Evolutionary conservation across 2,113 vertebrate species (phyloP), one percentile per base, ranked within the genome.

Genomic region (Rhinichthys klamathensis): DNA sequence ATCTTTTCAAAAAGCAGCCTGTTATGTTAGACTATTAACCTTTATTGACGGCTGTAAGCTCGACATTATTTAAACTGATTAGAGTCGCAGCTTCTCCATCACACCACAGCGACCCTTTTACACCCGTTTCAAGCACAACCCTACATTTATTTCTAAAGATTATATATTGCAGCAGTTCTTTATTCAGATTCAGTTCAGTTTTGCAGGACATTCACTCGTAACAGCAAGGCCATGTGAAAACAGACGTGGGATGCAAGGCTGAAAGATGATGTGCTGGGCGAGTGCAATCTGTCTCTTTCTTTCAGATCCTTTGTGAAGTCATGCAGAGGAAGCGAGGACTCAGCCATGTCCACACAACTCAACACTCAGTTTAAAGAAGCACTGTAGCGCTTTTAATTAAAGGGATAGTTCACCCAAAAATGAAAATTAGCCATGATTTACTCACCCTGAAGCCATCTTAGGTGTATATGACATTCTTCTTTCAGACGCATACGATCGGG

Each of bases 31-130:
- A 84, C 69, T 82, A 90, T 93, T 93, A 91, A 92, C 91, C 91
- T 91, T 82, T 67, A 82, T 90, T 84, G 88, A 65, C 74, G 61
- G 76, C 65, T 80, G 78, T 76, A 90, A 84, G 89, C 91, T 86
- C 84, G 16, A 81, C 88, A 82, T 93, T 91, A 90, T 84, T 90
- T 74, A 82, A 83, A 86, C 61, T 89, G 87, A 93, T 92, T 92
- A 91, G 63, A 89, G 72, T 77, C 25, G 3, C 27, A 65, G 82
- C 74, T 30, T 7, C 15, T 46, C 54, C 23, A 63, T 73, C 54
- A 21, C 13, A 74, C 63, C 44, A n/a, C 13, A 46, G 18, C 25
- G 5, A 25, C 74, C 72, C 79, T 65, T 78, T 60, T 58, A 61
- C 70, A 46, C 38, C 41, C 1, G 2, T 25, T 15, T 73, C 5